Evolutionary conservation across 2,113 vertebrate genomes (phyloP), one percentile per base, ranked within the genome.

Genomic region (Peromyscus maniculatus): DNA sequence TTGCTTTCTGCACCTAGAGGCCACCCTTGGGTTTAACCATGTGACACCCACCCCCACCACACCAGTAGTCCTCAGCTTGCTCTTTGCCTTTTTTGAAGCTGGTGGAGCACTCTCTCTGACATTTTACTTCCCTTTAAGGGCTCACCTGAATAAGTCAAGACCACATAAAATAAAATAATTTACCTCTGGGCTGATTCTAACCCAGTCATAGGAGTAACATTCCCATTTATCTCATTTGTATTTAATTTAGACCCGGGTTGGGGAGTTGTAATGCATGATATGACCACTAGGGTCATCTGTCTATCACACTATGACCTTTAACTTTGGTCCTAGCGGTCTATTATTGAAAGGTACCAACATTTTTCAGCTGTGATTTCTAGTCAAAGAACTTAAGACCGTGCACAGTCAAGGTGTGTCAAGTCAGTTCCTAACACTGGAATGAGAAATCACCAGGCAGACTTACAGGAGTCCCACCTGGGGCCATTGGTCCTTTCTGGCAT

Each of bases 121-220:
- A 22, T 46, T 64, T 55, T 10, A 77, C 39, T 67, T 88, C 71
- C 49, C 59, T 82, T 83, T 39, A 86, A 39, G 24, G 3, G 26
- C 0, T 86, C 64, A 21, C 36, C 17, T 78, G 62, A 64, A 55
- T 15, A 89, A 93, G 52, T 46, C 77, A 91, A 82, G 31, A 22
- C 43, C 43, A 66, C n/a, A 22, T 24, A 80, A 55, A 80, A 36
- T 36, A 92, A 72, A 26, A 86, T 43, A 80, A 80, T 26, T 74
- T 94, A 57, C 39, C 55, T 94, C 89, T 87, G 59, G 49, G 28
- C 33, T 92, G 21, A 77, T 77, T 82, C 36, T 62, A 97, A 62
- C 26, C 55, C 74, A 77, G 89, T 39, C 9, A 33, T 31, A 9
- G 33, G 46, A 89, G 13, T 69, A 13, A 84, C 12, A 55, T 21